Evolutionary conservation across 2,113 vertebrate species (phyloP), one percentile per base, ranked within the genome.

Genomic region (Campylomormyrus numenius): DNA sequence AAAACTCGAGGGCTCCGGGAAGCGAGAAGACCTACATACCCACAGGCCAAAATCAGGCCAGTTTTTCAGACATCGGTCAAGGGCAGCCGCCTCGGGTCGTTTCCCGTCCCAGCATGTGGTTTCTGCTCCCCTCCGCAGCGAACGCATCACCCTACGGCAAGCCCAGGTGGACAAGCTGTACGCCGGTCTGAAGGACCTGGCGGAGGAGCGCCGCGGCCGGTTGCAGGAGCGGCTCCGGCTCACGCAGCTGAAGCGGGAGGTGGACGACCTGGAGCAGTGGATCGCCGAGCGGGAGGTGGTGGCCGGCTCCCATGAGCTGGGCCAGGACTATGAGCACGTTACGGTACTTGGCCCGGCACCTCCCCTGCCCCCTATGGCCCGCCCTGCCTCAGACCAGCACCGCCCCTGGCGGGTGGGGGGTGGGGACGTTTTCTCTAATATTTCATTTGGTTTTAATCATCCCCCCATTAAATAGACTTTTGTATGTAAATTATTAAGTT

Each of bases 211-310:
- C 87, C 96, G 97, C 6, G 96, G 95, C 52, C 95, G 96, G 85
- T 95, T 99, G 91, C 97, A 98, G 93, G 97, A 98, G 93, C 97
- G 98, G 88, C 96, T 97, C 39, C 96, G 97, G 52, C 96, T 99
- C 48, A 98, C 97, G 92, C 98, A 99, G 94, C 97, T 99, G 56
- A 97, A 97, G 91, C 95, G 97, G 0, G 98, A 99, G 42, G 95
- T 99, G 74, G 98, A 98, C 0, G 97, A 98, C 92, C 94, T 99
- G 66, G 98, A 99, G 92, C 98, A 97, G 92, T 99, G 98, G 98
- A 97, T 99, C 93, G 96, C 97, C 0, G 97, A 98, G 92, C 94
- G 97, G 0, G 98, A 99, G 91, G 95, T 97, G 42, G 97, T 99
- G 91, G 97, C 98, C 0, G 97, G 97, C 87, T 98, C 98, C 10